These are phyloP conservation scores for Cancer borealis DNA, from an alignment of 2,888 invertebrate species.

Conservation along the genomic window DNA sequence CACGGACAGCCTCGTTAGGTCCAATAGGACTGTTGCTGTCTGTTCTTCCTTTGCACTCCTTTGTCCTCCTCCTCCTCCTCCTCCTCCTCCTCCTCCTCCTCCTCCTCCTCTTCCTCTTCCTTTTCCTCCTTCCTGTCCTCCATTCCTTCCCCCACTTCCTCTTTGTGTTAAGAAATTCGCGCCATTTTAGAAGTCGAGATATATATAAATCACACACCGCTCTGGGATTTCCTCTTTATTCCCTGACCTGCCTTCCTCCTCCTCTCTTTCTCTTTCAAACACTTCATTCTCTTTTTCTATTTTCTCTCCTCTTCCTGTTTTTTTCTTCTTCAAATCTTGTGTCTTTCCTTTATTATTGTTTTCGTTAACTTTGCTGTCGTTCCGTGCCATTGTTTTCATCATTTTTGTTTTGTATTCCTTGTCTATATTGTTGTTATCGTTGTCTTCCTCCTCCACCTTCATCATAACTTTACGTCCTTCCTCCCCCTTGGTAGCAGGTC, in stretches of 20 bases:
- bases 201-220: neutral
- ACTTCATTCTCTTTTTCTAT: neutral
- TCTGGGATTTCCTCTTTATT: constrained; percentile 3
- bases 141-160: neutral
- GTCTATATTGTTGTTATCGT: neutral
- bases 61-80: neutral
- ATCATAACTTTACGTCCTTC: neutral
- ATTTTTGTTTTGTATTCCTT: neutral
- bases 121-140: neutral
- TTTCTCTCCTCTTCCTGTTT: neutral
- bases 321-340: neutral
- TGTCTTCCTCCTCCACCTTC: neutral
- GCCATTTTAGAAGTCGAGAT: constrained; percentile 32
- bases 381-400: neutral
- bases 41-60: no score
- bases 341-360: neutral
- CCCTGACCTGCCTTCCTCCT: neutral
- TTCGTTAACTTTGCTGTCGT: neutral
- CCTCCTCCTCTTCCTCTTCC: neutral
- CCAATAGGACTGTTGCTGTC: no score
- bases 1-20: no score
- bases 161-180: constrained; percentile 28
- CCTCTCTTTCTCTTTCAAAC: neutral
- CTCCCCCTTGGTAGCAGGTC: neutral
- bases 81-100: neutral